Evolutionary conservation across 2,797 vertebrate species (phyloP), one percentile per base, ranked within the genome.

Genomic region (Psittacula derbiana): DNA sequence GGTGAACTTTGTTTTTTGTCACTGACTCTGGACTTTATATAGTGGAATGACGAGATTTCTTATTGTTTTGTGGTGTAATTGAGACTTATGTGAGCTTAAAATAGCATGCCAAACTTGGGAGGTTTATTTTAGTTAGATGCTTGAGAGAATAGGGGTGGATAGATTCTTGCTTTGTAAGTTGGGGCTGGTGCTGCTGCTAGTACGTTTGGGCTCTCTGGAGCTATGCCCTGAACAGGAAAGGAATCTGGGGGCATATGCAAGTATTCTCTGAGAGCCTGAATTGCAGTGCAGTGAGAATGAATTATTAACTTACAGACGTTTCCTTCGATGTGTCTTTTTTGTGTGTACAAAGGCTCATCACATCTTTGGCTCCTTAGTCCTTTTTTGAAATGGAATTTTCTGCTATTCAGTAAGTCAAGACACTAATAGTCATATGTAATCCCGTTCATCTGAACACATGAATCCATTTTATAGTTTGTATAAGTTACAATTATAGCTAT

Each of bases 321-420:
- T 80, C 36, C 82, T 89, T 65, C 50, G 36, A 36, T 66, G 61
- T 20, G 15, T 53, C 49, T 82, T 70, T 91, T 79, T 38, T 55
- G 23, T 86, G 16, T 72, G 49, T 91, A 67, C 81, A 92, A 94
- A 89, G 58, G 86, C 92, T 93, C 81, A 86, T 94, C 92, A 88
- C 36, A 5, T 88, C 87, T 69, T 90, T 65, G 43, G 33, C 80
- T 79, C 87, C 58, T 90, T 44, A 49, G 52, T 70, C 15, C 46
- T 76, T 74, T 47, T 80, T 79, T 50, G 44, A 80, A 88, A 80
- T 62, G 43, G 41, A 75, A 83, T 95, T 93, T 93, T 79, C 69
- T 72, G 47, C 57, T 53, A 80, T 85, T 96, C 85, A 69, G 73
- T 76, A 78, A 89, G 88, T 74, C 75, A 60, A 55, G 43, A 75